Conservation (phyloP, 2,888 invertebrate species). For the Glomeris marginata region DNA sequence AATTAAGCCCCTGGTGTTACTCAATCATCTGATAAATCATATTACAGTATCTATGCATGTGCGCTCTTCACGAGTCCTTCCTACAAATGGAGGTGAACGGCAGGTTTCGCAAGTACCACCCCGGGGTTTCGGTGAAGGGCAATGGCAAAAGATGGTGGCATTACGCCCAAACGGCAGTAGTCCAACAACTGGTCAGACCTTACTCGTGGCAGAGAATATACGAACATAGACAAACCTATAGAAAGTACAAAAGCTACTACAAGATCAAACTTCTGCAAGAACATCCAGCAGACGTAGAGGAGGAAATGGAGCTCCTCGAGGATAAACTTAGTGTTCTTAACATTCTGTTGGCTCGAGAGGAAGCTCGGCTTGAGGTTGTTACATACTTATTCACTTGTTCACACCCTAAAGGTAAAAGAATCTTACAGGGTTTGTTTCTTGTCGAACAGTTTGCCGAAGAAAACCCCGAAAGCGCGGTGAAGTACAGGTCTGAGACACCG, state of each 20-base stretch:
- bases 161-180: constrained; percentile 51
- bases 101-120: constrained; percentile 47
- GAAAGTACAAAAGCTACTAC: constrained; percentile 50
- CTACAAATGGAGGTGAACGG: constrained; percentile 47
- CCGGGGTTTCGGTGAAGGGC: constrained; percentile 40
- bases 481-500: constrained; percentile 14
- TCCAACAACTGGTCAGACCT: constrained; percentile 54
- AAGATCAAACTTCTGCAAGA: constrained; percentile 53
- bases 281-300: constrained; percentile 53
- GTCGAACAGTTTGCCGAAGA: constrained; percentile 21
- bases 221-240: constrained; percentile 51
- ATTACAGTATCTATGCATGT: constrained; percentile 42
- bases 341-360: constrained; percentile 60
- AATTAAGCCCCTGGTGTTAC: no score
- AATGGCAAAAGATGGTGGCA: constrained; percentile 56
- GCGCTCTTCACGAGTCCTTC: constrained; percentile 32
- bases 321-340: constrained; percentile 55
- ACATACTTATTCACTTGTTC: background rate
- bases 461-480: constrained; percentile 22
- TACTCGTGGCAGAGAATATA: constrained; percentile 57
- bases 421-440: background rate
- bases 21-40: background rate
- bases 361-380: constrained; percentile 56
- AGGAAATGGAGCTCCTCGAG: constrained; percentile 58
- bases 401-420: background rate